phyloP scores from a whole-genome alignment of 2,797 vertebrate genomes.

The Siniperca scherzeri region DNA sequence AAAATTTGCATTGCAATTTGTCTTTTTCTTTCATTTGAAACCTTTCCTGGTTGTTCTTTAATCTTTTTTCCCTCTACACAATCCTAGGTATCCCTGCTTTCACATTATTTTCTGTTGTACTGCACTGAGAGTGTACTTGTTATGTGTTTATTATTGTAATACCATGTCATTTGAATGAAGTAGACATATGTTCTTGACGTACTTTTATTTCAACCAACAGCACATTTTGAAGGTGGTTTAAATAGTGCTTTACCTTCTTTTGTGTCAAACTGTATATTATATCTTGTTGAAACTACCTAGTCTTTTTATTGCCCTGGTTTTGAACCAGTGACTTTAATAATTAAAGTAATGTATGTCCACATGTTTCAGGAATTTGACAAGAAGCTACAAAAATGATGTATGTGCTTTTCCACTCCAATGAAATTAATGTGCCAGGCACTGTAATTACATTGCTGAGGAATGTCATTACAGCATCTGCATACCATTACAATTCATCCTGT shows the following conservation, averaged over 20 bases:
- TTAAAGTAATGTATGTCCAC: conserved; percentile 61
- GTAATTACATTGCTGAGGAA: conserved; percentile 70
- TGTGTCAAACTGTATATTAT: background rate
- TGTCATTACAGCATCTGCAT: conserved; percentile 78
- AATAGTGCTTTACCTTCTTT: background rate
- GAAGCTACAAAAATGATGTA: conserved; percentile 75
- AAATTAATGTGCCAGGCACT: conserved; percentile 65
- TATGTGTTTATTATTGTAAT: background rate
- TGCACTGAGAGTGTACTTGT: background rate
- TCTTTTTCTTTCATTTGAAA: background rate
- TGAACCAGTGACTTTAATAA: conserved; percentile 55
- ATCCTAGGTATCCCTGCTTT: background rate
- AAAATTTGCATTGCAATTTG: conserved; percentile 1
- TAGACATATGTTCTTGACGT: background rate
- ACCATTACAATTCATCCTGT: conserved; percentile 67
- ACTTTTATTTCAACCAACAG: background rate
- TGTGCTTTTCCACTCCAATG: conserved; percentile 67
- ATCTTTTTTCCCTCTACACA: background rate
- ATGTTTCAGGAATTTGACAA: conserved; percentile 52
- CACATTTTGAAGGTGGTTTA: conserved; percentile 3
- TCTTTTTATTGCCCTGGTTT: conserved; percentile 37
- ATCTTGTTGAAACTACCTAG: background rate
- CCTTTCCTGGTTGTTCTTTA: background rate
- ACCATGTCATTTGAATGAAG: background rate
- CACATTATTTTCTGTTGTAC: conserved; percentile 6